Base-by-base conservation (phyloP, 2,888 invertebrate species). In the Thymelicus sylvestris region DNA sequence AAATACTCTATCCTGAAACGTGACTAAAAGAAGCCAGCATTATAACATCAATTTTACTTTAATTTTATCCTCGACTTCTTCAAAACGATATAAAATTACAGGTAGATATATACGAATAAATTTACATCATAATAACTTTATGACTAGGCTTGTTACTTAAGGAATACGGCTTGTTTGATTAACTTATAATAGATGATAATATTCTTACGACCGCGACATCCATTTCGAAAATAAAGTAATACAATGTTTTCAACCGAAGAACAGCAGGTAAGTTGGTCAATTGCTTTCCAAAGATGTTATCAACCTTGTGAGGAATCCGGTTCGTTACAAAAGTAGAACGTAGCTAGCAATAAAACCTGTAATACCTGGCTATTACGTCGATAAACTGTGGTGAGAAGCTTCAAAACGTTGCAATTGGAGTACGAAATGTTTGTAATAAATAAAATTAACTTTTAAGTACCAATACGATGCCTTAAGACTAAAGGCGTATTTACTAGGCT, bases 251-350 rank as follows among this genome's bases (percentile, higher is more conserved):
- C 19, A n/a, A 69, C 19, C 19, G 48, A 50, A 47, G 24, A 41
- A 59, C 48, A 19, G 7, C 19, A 1, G 15, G 59, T 69, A 69
- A 69, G 69, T 69, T 69, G 69, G 64, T 69, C 64, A 69, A 69
- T 69, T 50, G 64, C 47, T 64, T 69, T 69, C 47, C 64, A 39
- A 64, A 69, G 64, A 69, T 64, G 64, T 64, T 64, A 69, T 69
- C 70, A 52, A 39, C 44, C n/a, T 70, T 52, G 47, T 55, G 69
- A 60, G 52, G 41, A 70, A 65, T 66, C 65, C 65, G 15, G 60
- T n/a, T 38, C 41, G 50, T 64, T 64, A 60, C 38, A 60, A 52
- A 70, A 70, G 52, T 70, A 44, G 69, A 39, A 52, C 57, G 55
- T 41, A 64, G 31, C 12, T 52, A 10, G 19, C 47, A 57, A 72